phyloP scores from a whole-genome alignment of 2,797 vertebrate species.

The Rhincodon typus region DNA sequence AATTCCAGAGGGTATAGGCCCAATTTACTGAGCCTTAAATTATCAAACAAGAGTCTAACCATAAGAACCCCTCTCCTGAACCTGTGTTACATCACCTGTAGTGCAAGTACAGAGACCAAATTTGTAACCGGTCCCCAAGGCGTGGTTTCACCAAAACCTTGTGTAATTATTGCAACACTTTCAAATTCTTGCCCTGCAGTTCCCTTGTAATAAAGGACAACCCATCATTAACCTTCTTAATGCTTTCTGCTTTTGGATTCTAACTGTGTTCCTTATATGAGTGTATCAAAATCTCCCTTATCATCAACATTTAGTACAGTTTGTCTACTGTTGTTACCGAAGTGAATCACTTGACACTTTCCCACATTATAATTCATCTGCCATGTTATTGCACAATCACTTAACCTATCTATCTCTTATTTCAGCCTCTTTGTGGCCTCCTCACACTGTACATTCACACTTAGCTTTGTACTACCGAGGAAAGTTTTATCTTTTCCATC shows the following conservation, averaged over 20 bases:
- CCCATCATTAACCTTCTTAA: not conserved
- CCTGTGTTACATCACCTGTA: not conserved
- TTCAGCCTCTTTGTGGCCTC: not conserved
- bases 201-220: not conserved
- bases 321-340: not conserved
- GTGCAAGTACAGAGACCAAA: not conserved
- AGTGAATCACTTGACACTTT: not conserved
- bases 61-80: not conserved
- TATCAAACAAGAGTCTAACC: not conserved
- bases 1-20: not conserved
- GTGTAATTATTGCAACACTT: not conserved
- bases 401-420: not conserved
- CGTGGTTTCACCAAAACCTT: not conserved
- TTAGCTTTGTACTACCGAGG: not conserved
- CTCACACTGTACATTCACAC: not conserved
- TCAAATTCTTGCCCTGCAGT: too few species aligned
- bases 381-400: not conserved
- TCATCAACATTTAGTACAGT: not conserved
- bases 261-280: not conserved
- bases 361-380: not conserved
- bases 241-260: not conserved
- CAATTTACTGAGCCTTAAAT: not conserved
- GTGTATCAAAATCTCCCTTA: not conserved
- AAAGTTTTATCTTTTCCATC: not conserved
- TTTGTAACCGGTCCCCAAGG: not conserved